Evolutionary conservation across 2,113 vertebrate genomes (phyloP), one percentile per base, ranked within the genome.

Genomic region (Malurus melanocephalus): DNA sequence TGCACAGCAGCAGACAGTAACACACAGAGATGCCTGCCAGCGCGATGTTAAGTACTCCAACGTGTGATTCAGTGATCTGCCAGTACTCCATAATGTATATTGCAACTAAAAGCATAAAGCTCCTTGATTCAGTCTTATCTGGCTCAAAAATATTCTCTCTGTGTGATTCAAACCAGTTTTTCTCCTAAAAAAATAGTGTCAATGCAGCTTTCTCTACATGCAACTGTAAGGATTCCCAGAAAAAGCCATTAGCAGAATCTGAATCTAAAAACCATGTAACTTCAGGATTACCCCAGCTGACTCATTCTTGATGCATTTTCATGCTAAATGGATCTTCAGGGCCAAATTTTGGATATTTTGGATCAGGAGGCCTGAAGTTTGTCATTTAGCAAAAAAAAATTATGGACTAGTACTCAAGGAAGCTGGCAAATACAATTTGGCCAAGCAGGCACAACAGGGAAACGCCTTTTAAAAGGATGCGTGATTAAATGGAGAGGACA

Each of bases 1-100:
- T 56, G 74, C 60, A 90, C 73, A 93, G 90, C 61, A 83, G 68
- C 85, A 74, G 75, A 56, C 22, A 90, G 76, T 48, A 66, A 80
- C 35, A 80, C 19, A 75, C 27, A 59, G 15, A 93, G 56, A 71
- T 66, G 84, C 38, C 77, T 90, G 79, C 75, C 92, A 91, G 67
- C 1, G 1, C 7, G 3, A 94, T 43, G 45, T 24, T 67, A 85
- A 89, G 67, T 62, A 85, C 28, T 91, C 42, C 38, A 83, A 43
- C 0, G 43, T 77, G 82, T 62, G 68, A 87, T 35, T 64, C 94
- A 75, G 57, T 75, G 57, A 86, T 83, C 53, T 86, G 59, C 46
- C 77, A 88, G 77, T 57, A 86, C 32, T 81, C 38, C 28, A 65
- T 3, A 1, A 18, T 56, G 42, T 6, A 67, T 16, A 56, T 32